Evolutionary conservation across 2,888 invertebrate species (phyloP).

Genomic region (Rambutsinella grinnellia): DNA sequence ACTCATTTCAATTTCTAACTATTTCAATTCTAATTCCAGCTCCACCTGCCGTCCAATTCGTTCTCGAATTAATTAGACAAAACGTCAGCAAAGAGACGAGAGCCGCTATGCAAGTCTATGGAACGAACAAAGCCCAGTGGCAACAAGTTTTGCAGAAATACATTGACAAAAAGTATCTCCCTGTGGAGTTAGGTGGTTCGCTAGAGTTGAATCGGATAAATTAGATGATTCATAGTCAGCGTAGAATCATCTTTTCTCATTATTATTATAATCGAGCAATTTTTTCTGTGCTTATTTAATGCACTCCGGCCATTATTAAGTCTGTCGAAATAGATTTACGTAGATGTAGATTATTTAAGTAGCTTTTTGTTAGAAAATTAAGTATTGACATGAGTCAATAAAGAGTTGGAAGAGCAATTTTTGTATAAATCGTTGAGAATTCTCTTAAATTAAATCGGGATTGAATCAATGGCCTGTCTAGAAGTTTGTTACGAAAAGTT

Average conservation of each 20-base stretch:
- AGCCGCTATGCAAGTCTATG: conserved; percentile 9
- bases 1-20: background rate
- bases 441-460: too few species aligned
- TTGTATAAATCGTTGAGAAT: too few species aligned
- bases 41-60: conserved; percentile 12
- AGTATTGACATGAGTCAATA: too few species aligned
- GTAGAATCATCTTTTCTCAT: background rate
- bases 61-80: conserved; percentile 2
- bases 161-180: conserved; percentile 18
- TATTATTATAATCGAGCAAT: background rate
- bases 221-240: background rate
- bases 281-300: background rate
- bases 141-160: background rate
- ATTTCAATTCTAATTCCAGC: conserved; percentile 3
- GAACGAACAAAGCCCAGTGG: conserved; percentile 8
- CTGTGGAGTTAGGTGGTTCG: conserved; percentile 17
- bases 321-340: background rate
- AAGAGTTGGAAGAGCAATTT: too few species aligned
- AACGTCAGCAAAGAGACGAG: conserved; percentile 14
- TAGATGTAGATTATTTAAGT: too few species aligned
- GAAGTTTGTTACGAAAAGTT: too few species aligned
- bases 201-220: background rate
- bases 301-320: background rate
- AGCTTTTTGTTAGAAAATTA: too few species aligned
- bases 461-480: too few species aligned